A percentile compares a stretch with the other conserved stretches of the same genome.
Evolutionary conservation across 1,140 invertebrate genomes (phyloP).

Genomic region (Drosophila obscura): DNA sequence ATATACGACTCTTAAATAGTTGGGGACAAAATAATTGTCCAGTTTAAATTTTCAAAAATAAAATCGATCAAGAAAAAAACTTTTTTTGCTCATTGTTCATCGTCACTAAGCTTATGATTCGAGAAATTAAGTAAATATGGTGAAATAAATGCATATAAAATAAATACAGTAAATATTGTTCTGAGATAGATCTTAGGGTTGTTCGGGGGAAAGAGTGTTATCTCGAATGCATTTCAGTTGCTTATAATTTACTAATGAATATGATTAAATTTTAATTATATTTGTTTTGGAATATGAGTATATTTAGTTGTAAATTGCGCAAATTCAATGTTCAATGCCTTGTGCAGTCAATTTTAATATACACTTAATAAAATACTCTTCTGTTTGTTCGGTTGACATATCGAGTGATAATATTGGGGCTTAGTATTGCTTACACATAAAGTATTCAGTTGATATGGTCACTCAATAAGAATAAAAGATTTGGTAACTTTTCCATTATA

Average conservation of each 20-base stretch:
- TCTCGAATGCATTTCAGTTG: not conserved
- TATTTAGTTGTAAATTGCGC: constrained; percentile 34
- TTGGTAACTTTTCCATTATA: constrained; percentile 25
- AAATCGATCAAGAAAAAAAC: not conserved
- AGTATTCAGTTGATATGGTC: constrained; percentile 15
- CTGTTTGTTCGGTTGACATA: not conserved
- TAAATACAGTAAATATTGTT: constrained; percentile 30
- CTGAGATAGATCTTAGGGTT: constrained; percentile 27
- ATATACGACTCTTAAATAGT: no score
- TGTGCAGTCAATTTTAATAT: constrained; percentile 15
- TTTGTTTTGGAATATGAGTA: constrained; percentile 70
- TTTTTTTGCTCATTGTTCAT: constrained; percentile 23
- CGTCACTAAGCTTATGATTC: constrained; percentile 21
- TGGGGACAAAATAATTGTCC: not conserved
- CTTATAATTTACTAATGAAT: constrained; percentile 28
- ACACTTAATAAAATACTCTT: constrained; percentile 17
- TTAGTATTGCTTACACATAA: constrained; percentile 30
- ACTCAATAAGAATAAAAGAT: constrained; percentile 10
- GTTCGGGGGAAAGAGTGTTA: constrained; percentile 5
- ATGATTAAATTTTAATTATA: constrained; percentile 46
- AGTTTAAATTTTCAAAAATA: constrained; percentile 32
- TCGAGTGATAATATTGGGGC: constrained; percentile 9
- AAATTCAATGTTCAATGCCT: constrained; percentile 60
- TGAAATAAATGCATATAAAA: constrained; percentile 34
- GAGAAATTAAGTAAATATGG: constrained; percentile 37